These are phyloP conservation scores for Lytechinus pictus DNA, from an alignment of 35 echinoderm and acorn worm genomes.

Conservation along the genomic window DNA sequence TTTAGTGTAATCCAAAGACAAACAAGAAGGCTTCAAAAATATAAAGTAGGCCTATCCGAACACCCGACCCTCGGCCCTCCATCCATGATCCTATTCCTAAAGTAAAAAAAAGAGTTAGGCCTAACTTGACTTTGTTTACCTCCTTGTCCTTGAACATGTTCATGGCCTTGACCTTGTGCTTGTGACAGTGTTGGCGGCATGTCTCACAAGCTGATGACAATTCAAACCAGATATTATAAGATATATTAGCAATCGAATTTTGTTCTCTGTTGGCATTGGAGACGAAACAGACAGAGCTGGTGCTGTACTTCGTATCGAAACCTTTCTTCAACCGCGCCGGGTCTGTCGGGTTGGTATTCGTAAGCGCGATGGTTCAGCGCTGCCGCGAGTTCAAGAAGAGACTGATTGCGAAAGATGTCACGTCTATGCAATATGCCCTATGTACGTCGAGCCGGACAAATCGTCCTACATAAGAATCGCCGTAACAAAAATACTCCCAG, in stretches of 20 bases:
- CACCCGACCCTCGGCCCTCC: no score
- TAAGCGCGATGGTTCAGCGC: neutral
- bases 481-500: no score
- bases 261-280: neutral
- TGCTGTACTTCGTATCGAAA: neutral
- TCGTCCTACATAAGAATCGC: neutral
- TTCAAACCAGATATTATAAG: neutral
- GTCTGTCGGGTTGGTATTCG: neutral
- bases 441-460: neutral
- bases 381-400: neutral
- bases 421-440: no score
- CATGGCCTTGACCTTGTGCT: neutral
- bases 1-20: no score
- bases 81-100: no score
- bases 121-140: neutral
- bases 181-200: neutral
- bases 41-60: no score
- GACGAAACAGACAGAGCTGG: neutral
- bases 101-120: no score
- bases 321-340: neutral
- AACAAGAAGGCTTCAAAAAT: no score
- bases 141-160: neutral
- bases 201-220: neutral
- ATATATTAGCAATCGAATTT: neutral
- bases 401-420: neutral